Percentiles rank a stretch among this genome's conserved stretches.
phyloP scores from a whole-genome alignment of 1,140 invertebrate species.

The Drosophila takahashii region DNA sequence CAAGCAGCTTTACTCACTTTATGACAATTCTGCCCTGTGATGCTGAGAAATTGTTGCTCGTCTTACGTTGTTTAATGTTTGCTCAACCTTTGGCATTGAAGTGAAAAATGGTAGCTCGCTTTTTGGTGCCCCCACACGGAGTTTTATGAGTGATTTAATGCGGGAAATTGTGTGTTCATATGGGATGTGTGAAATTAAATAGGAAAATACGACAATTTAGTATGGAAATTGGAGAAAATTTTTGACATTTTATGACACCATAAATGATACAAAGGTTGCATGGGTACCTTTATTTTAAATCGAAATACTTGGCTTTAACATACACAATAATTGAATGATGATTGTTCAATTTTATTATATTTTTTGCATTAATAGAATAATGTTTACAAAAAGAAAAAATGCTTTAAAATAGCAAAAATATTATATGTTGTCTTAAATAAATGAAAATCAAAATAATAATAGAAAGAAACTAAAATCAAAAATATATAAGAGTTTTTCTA shows the following conservation, averaged over 20 bases:
- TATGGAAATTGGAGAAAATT: constrained; percentile 24
- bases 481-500: background rate
- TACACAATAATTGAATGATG: background rate
- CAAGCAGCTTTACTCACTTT: constrained; percentile 67
- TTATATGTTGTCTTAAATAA: too few relatives aligned
- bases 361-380: too few relatives aligned
- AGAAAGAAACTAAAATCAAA: background rate
- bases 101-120: constrained; percentile 14
- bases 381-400: too few relatives aligned
- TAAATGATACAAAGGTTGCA: background rate
- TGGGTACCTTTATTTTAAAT: background rate
- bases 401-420: too few relatives aligned
- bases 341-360: background rate
- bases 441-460: background rate
- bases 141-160: constrained; percentile 33
- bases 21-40: constrained; percentile 38
- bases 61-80: constrained; percentile 40
- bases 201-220: constrained; percentile 10
- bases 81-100: constrained; percentile 31
- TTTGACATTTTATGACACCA: constrained; percentile 22
- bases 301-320: background rate
- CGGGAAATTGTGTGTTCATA: constrained; percentile 13
- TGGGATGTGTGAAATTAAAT: constrained; percentile 13
- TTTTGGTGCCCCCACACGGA: background rate
- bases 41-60: constrained; percentile 33